phyloP scores from a whole-genome alignment of 2,888 invertebrate genomes.

The Cheilosia vernalis region DNA sequence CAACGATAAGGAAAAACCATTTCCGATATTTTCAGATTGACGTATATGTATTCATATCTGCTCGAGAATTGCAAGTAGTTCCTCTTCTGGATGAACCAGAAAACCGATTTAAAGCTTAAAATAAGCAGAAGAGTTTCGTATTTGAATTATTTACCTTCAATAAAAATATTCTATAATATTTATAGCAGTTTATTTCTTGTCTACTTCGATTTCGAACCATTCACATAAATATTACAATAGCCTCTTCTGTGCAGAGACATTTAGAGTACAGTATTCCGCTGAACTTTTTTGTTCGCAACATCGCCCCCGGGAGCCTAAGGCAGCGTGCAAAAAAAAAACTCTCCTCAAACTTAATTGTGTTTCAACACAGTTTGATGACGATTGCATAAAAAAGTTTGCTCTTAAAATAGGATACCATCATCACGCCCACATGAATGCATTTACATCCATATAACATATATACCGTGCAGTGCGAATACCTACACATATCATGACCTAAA shows the following conservation, averaged over 20 bases:
- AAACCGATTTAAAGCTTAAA: no score
- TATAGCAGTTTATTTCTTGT: no score
- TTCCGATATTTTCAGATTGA: no score
- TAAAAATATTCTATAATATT: no score
- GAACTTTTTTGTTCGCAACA: constrained; percentile 12
- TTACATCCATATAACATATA: not conserved
- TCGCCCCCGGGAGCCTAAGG: constrained; percentile 4
- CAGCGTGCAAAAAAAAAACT: not conserved
- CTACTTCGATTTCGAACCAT: no score
- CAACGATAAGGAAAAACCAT: no score
- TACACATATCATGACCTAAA: constrained; percentile 45
- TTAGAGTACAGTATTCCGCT: not conserved
- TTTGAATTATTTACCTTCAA: no score
- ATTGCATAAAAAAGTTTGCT: constrained; percentile 49
- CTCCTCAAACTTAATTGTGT: constrained; percentile 41
- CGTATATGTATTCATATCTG: no score
- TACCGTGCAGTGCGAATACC: not conserved
- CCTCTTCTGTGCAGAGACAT: not conserved
- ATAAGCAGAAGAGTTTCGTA: no score
- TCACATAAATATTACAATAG: no score
- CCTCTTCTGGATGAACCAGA: no score
- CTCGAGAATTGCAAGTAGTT: no score
- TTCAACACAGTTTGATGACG: constrained; percentile 52
- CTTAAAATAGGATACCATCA: constrained; percentile 23
- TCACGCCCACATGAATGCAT: constrained; percentile 15